phyloP scores from a whole-genome alignment of 2,888 invertebrate genomes.

The Acanthococcus lagerstroemiae region DNA sequence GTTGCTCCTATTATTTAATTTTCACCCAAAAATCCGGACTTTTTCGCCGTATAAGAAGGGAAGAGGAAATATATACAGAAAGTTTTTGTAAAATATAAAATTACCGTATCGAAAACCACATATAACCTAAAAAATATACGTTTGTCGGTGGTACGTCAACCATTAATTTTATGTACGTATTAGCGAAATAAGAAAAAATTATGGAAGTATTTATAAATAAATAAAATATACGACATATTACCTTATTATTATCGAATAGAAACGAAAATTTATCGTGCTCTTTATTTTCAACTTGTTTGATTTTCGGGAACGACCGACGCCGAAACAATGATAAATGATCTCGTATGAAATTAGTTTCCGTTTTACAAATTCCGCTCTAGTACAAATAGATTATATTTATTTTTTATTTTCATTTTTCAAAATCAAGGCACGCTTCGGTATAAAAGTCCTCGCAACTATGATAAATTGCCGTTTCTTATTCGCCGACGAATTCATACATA shows the following conservation, averaged over 20 bases:
- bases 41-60: too few relatives aligned
- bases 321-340: constrained; percentile 26
- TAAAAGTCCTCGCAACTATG: constrained; percentile 23
- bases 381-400: constrained; percentile 28
- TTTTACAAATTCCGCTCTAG: constrained; percentile 9
- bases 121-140: too few relatives aligned
- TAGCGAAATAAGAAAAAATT: too few relatives aligned
- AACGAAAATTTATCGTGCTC: not conserved
- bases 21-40: too few relatives aligned
- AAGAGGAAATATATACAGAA: too few relatives aligned
- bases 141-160: not conserved
- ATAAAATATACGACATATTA: not conserved
- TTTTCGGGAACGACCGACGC: not conserved
- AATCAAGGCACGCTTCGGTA: constrained; percentile 27
- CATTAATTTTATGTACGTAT: not conserved
- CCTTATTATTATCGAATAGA: constrained; percentile 1
- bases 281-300: not conserved
- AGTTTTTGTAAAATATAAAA: too few relatives aligned
- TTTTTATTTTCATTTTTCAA: constrained; percentile 16
- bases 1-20: too few relatives aligned
- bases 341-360: constrained; percentile 29
- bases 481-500: constrained; percentile 27
- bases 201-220: not conserved
- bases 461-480: constrained; percentile 27
- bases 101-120: too few relatives aligned